Evolutionary conservation across 2,113 vertebrate species (phyloP).

Genomic region (Barbus barbus): DNA sequence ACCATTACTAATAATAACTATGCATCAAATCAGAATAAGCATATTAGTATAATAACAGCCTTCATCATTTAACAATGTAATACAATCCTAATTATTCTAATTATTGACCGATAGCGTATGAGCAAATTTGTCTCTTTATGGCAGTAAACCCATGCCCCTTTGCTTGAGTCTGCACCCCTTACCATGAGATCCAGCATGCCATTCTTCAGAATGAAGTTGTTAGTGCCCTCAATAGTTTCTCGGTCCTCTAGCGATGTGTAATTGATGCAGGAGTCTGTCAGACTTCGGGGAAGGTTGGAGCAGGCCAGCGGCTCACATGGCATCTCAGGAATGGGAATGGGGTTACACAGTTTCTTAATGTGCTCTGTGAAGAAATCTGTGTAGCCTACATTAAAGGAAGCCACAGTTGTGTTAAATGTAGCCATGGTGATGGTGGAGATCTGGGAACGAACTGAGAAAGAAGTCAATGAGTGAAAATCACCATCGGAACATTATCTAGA

Average conservation of each 20-base stretch:
- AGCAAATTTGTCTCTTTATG: not conserved
- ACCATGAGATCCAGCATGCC: conserved; percentile 98
- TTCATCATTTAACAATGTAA: not conserved
- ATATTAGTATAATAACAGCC: not conserved
- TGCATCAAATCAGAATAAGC: not conserved
- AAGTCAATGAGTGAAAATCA: not conserved
- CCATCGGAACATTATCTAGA: too few relatives aligned
- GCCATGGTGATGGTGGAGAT: conserved; percentile 99
- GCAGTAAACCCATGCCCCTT: not conserved
- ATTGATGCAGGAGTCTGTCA: conserved; percentile 99
- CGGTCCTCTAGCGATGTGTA: conserved; percentile 94
- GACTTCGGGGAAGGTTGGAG: conserved; percentile 92
- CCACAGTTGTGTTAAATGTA: conserved; percentile 96
- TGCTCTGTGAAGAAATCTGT: conserved; percentile 98
- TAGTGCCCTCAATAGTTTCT: conserved; percentile 94
- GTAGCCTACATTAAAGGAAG: conserved; percentile 97
- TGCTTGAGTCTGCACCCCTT: conserved; percentile 58
- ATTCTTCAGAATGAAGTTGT: conserved; percentile 96
- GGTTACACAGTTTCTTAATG: conserved; percentile 96
- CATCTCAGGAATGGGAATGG: conserved; percentile 87
- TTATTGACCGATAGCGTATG: not conserved
- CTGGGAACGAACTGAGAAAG: conserved; percentile 87
- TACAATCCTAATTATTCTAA: not conserved
- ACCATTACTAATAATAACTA: not conserved
- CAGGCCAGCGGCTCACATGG: conserved; percentile 91